A percentile compares a stretch with the other conserved stretches of the same genome.
phyloP scores from a whole-genome alignment of 2,113 vertebrate species.

The Tetraodon nigroviridis region DNA sequence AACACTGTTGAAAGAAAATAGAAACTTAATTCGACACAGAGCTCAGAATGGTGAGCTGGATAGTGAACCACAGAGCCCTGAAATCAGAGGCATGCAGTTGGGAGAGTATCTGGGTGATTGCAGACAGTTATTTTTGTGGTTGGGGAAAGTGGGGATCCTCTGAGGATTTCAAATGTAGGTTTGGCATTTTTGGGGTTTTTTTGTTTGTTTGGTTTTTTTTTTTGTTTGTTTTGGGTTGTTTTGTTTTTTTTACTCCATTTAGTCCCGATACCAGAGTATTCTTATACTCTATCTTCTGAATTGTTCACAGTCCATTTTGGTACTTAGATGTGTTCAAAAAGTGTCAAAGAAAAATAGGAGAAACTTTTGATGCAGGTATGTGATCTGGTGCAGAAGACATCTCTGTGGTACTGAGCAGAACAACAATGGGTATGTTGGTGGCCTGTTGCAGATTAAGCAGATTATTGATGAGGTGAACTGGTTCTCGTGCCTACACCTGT shows the following conservation, averaged over 20 bases:
- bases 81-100: constrained; percentile 31
- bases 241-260: neutral
- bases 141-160: constrained; percentile 15
- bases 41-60: constrained; percentile 53
- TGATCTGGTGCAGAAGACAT: neutral
- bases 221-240: too few species aligned
- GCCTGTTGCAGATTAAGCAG: neutral
- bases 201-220: too few species aligned
- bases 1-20: constrained; percentile 47
- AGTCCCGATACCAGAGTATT: neutral
- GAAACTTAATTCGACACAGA: constrained; percentile 27
- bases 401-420: too few species aligned
- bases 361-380: neutral
- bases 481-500: too few species aligned
- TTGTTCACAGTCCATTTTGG: constrained; percentile 6
- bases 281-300: constrained; percentile 20
- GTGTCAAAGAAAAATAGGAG: constrained; percentile 1
- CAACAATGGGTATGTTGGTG: neutral
- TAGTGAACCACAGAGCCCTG: constrained; percentile 48
- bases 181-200: constrained; percentile 32
- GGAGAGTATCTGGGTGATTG: constrained; percentile 42
- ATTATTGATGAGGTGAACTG: too few species aligned
- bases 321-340: constrained; percentile 20
- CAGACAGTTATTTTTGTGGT: constrained; percentile 43
- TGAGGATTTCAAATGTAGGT: constrained; percentile 26